A percentile compares a stretch with the other conserved stretches of the same genome.
phyloP scores from a whole-genome alignment of 2,113 vertebrate species.

The Steatornis caripensis region DNA sequence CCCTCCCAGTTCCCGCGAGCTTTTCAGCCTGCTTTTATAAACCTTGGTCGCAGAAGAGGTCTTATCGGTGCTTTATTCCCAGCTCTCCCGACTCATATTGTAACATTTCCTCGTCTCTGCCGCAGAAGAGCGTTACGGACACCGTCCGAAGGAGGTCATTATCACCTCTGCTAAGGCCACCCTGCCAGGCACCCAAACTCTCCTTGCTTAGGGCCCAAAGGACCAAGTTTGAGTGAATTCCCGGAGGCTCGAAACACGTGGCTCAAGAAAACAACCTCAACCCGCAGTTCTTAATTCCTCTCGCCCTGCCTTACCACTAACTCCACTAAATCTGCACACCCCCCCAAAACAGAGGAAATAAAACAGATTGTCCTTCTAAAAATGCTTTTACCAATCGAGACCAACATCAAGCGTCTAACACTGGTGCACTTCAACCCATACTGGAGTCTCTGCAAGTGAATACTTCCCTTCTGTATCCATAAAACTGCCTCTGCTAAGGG shows the following conservation, averaged over 20 bases:
- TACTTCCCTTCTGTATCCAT: not conserved
- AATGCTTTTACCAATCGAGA: not conserved
- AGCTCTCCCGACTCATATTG: too few species aligned
- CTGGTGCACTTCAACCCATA: too few species aligned
- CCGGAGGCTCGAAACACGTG: accelerated
- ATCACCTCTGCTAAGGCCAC: not conserved
- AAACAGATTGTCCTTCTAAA: not conserved
- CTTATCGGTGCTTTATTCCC: not conserved
- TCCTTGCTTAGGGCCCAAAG: not conserved
- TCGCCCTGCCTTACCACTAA: not conserved
- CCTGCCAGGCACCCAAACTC: not conserved
- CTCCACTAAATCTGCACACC: not conserved
- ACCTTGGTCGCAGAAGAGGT: too few species aligned
- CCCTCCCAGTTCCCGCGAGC: not conserved
- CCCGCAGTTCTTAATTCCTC: not conserved
- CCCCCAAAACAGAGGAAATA: not conserved
- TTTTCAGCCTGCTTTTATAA: not conserved
- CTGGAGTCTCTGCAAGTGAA: not conserved
- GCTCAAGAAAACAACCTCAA: not conserved
- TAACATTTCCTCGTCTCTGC: not conserved
- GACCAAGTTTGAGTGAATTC: not conserved
- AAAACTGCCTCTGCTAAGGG: not conserved
- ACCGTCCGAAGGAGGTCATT: not conserved
- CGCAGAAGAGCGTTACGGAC: not conserved
- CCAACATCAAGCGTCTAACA: too few species aligned